A percentile compares a stretch with the other conserved stretches of the same genome.
Evolutionary conservation across 2,113 vertebrate species (phyloP).

Genomic region (Erythrolamprus reginae): DNA sequence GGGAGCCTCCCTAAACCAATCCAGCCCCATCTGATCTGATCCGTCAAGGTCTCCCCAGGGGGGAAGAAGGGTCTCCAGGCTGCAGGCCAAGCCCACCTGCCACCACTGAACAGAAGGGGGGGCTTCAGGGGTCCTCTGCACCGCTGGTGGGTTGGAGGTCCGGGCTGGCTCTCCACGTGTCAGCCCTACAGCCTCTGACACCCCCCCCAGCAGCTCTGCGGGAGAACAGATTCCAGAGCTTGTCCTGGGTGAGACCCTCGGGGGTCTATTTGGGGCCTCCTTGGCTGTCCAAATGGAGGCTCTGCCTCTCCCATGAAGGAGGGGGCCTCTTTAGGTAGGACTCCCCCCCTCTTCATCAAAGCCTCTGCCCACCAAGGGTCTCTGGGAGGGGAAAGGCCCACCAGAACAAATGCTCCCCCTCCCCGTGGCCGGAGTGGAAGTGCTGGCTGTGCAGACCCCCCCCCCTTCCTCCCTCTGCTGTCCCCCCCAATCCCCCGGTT

Average conservation of each 20-base stretch:
- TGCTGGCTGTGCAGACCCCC: background rate
- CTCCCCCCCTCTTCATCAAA: background rate
- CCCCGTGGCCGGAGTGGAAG: background rate
- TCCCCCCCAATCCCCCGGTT: slow-evolving; percentile 40
- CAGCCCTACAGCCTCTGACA: background rate
- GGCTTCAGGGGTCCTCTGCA: background rate
- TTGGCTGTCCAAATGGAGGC: background rate
- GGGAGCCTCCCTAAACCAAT: background rate
- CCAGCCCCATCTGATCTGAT: background rate
- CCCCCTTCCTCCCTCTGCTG: background rate
- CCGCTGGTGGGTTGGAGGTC: background rate
- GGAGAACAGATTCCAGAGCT: background rate
- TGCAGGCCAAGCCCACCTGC: background rate
- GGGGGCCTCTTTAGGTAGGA: no score
- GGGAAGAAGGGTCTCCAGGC: background rate
- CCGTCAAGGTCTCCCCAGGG: background rate
- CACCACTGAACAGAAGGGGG: background rate
- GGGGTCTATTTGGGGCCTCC: background rate
- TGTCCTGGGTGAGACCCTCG: background rate
- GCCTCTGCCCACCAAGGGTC: background rate
- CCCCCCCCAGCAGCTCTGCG: background rate
- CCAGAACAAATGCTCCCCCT: background rate
- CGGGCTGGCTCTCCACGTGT: background rate
- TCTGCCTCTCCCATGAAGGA: background rate
- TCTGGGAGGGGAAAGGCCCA: background rate